Percentiles rank a stretch among this genome's conserved stretches.
Conservation (phyloP, 2,888 invertebrate genomes). For the Cryptus armator region DNA sequence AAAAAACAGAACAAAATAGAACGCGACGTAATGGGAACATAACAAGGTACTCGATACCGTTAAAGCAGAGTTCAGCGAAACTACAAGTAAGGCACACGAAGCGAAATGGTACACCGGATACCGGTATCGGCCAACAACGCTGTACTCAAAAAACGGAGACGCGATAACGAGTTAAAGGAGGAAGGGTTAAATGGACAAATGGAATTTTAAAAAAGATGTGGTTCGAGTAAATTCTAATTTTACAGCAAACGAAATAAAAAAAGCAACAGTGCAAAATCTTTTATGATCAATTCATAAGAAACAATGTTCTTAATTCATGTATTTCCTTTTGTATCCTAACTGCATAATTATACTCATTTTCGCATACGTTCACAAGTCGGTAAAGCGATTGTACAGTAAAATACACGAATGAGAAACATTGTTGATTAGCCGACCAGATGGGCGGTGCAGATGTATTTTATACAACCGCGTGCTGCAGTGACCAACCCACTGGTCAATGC, state of each 20-base stretch:
- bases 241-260: too few relatives aligned
- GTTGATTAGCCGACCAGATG: conserved; percentile 13
- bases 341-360: background rate
- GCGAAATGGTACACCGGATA: background rate
- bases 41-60: background rate
- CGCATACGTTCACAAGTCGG: background rate
- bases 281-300: too few relatives aligned
- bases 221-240: too few relatives aligned
- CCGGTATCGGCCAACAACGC: background rate
- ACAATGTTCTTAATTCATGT: background rate
- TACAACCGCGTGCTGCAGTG: conserved; percentile 23
- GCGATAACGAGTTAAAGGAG: background rate
- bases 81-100: background rate
- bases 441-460: conserved; percentile 14
- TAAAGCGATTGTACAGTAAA: background rate
- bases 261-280: too few relatives aligned
- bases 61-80: conserved; percentile 5
- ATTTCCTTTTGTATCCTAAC: background rate
- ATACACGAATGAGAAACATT: background rate
- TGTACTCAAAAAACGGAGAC: background rate
- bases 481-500: conserved; percentile 50
- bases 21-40: background rate
- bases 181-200: too few relatives aligned
- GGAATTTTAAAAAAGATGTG: too few relatives aligned
- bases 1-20: background rate